Base-by-base conservation (phyloP, 2,888 invertebrate genomes). In the Melanchra persicariae region DNA sequence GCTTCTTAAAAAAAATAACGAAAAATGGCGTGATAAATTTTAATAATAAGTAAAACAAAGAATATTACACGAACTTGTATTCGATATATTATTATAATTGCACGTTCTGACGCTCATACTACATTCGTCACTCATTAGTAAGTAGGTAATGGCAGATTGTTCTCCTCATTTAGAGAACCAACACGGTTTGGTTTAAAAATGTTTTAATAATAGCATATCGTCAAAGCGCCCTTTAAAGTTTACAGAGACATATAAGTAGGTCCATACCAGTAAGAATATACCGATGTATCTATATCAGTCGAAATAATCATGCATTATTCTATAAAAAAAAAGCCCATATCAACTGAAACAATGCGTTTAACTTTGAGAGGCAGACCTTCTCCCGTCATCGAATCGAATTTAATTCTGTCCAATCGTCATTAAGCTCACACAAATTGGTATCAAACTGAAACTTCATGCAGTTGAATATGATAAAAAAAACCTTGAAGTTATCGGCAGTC, bases 141-240 rank as follows among this genome's bases (percentile, higher is more conserved):
- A 57, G 24, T 37, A 49, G 9, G 24, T 22, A 74, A 61, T 69
- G 37, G 26, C 37, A 68, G 72, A 37, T 19, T 26, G 10, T 52
- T 24, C 37, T 59, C 58, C n/a, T 49, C 51, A 75, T 15, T 64
- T 61, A 77, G n/a, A 77, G 64, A 60, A 77, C 77, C 77, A 71
- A 64, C 8, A 47, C n/a, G n/a, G n/a, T n/a, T n/a, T n/a, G n/a
- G n/a, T n/a, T n/a, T 52, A 52, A 17, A 2, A 30, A 54, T 43
- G 10, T 17, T 43, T 43, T 43, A n/a, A 17, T 43, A 19, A 43
- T 43, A 19, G 43, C 17, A 43, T 1, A 37, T 37, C 37, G 12
- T 37, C 37, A 17, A 45, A 45, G 45, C 19, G 45, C 26, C 52
- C 24, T 30, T 73, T 64, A 12, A 51, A 40, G 1, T 47, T 65